Base-by-base conservation (phyloP, 2,888 invertebrate species). In the Euproctis similis region DNA sequence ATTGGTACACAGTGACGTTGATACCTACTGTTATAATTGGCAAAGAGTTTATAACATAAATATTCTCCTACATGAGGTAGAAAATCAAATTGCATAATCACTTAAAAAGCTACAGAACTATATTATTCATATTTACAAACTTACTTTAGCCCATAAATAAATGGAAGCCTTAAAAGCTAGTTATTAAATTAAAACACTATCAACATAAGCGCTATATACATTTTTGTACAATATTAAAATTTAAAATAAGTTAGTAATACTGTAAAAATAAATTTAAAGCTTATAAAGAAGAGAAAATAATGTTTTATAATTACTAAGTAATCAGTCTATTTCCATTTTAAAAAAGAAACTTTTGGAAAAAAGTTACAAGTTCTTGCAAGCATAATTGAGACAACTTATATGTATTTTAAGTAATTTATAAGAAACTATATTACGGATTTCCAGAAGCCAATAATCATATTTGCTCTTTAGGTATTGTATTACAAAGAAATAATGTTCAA, bases 181-280 rank as follows among this genome's bases (percentile, higher is more conserved):
- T 44, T 50, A 21, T 10, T 12, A 8, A 23, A 43, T 31, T 16
- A 35, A 35, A 39, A 40, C 30, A 42, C 34, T 60, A 61, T 65
- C 48, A 69, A 70, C 64, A 62, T 59, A 71, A 64, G 39, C 43
- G 25, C 24, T 80, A 82, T 84, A 61, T 82, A 84, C 82, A 82
- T 39, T 42, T 75, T 72, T 80, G 47, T 80, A 78, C 78, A 81
- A 37, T n/a, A n/a, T 48, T 50, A 53, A 53, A 56, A 66, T 66
- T 54, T 67, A 70, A 72, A 77, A 76, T 76, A 80, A 78, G 67
- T 82, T 80, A 82, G 65, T 80, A 82, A 84, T 84, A 84, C 84
- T 81, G 82, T 80, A 76, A 80, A n/a, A n/a, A 81, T 68, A 75
- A 69, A 57, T 66, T 82, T 81, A 82, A 80, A 73, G 76, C 76